Base-by-base conservation (phyloP, 2,888 invertebrate genomes). In the Thysanoteuthis rhombus region DNA sequence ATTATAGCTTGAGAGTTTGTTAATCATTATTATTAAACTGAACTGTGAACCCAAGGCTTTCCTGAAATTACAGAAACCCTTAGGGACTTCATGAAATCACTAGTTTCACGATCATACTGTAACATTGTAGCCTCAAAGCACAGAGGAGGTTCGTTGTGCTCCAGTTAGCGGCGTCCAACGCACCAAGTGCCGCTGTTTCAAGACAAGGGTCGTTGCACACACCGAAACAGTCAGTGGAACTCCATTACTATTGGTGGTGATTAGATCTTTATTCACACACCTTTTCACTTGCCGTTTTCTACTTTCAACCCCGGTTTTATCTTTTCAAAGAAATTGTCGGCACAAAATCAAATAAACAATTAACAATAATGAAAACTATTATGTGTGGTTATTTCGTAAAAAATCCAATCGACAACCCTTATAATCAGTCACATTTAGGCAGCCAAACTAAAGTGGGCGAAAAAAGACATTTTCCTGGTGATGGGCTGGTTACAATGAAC, bases 281-380 rank as follows among this genome's bases (percentile, higher is more conserved):
- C 75, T 75, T 75, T 75, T 75, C n/a, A 75, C 36, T 75, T 8
- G 75, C n/a, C 19, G n/a, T 4, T n/a, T 75, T 75, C 75, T 75
- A 75, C 19, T 75, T n/a, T 19, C n/a, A n/a, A 75, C 12, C n/a
- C 16, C 36, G 16, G n/a, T 16, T 75, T 75, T 75, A 16, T n/a
- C n/a, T 75, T n/a, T 75, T 75, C 75, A 75, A 75, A 75, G 75
- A 75, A 75, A 75, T 75, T n/a, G 75, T n/a, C 75, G 75, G n/a
- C 75, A 75, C 75, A n/a, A n/a, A 75, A 75, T 75, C 75, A 75
- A 75, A 75, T n/a, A 75, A 75, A 75, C 75, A 75, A 75, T 75
- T 75, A 75, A 36, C n/a, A 75, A n/a, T n/a, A 75, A 75, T 75
- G 75, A 75, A 75, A 75, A 36, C n/a, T 75, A 75, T 75, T 75